These are phyloP conservation scores for Alentia gelatinosa DNA, from an alignment of 2,888 invertebrate species.

Conservation along the genomic window DNA sequence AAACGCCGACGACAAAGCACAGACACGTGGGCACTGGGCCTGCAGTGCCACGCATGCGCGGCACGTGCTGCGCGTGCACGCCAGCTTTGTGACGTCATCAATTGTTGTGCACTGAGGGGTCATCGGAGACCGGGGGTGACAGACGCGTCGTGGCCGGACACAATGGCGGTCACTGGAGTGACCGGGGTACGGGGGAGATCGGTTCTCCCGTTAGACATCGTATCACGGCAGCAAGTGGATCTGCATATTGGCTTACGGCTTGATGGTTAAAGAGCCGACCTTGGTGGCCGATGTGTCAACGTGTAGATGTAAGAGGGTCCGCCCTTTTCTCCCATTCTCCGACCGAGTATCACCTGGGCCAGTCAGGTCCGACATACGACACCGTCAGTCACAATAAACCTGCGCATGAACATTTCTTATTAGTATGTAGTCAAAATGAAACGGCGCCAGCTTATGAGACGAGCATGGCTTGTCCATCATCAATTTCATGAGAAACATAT, in stretches of 20 bases:
- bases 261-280: slow-evolving; percentile 8
- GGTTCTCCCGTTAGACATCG: background rate
- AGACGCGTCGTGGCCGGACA: background rate
- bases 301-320: background rate
- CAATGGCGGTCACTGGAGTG: background rate
- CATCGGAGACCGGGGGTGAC: background rate
- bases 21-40: too few species aligned
- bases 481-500: too few species aligned
- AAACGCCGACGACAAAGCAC: background rate
- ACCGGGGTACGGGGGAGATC: background rate
- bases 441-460: too few species aligned
- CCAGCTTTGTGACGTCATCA: slow-evolving; percentile 46
- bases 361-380: too few species aligned
- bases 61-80: slow-evolving; percentile 32
- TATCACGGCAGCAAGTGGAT: background rate
- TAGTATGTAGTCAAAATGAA: too few species aligned
- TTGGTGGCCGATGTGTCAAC: background rate
- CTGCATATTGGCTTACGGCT: slow-evolving; percentile 27
- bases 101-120: slow-evolving; percentile 8
- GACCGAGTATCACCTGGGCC: too few species aligned
- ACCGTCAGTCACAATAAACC: too few species aligned
- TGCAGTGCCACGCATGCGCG: slow-evolving; percentile 15
- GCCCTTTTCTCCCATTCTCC: too few species aligned
- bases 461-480: too few species aligned
- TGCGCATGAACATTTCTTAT: too few species aligned